Percentiles rank a stretch among this genome's conserved stretches.
phyloP scores from a whole-genome alignment of 1,140 invertebrate species.

The Drosophila paulistorum region DNA sequence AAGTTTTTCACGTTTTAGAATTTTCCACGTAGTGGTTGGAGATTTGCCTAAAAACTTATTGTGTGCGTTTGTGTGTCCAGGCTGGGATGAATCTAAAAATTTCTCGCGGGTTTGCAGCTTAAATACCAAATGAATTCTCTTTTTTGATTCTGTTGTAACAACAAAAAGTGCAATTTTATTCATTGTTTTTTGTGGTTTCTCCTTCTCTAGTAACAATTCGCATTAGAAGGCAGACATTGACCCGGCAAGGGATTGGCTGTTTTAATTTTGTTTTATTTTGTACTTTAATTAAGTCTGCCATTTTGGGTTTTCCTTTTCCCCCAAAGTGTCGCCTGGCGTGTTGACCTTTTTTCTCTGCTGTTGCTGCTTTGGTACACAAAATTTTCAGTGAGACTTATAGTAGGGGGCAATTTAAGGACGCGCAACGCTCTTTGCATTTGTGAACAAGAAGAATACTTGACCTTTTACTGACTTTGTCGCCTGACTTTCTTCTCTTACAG shows the following conservation, averaged over 20 bases:
- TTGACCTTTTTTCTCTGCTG: conserved; percentile 18
- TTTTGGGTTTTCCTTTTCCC: conserved; percentile 21
- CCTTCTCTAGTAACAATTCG: neutral
- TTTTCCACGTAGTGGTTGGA: conserved; percentile 39
- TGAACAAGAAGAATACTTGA: conserved; percentile 32
- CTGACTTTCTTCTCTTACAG: conserved; percentile 55
- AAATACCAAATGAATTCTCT: conserved; percentile 16
- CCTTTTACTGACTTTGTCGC: conserved; percentile 47
- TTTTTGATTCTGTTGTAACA: neutral
- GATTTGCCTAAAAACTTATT: conserved; percentile 2
- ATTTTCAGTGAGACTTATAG: neutral
- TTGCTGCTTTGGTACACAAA: conserved; percentile 33
- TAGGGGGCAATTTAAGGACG: conserved; percentile 72
- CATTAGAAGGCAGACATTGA: conserved; percentile 7
- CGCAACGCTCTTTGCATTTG: conserved; percentile 58
- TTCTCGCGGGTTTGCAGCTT: conserved; percentile 11
- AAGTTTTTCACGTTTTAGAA: conserved; percentile 71
- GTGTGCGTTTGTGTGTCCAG: neutral
- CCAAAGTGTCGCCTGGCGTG: conserved; percentile 23
- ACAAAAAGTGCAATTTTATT: conserved; percentile 11
- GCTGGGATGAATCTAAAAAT: neutral
- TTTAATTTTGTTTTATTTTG: conserved; percentile 10
- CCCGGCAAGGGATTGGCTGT: neutral
- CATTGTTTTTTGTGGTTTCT: conserved; percentile 8
- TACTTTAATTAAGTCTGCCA: conserved; percentile 36